phyloP scores from a whole-genome alignment of 64 coral and sea anemone species.

The Orbicella faveolata region DNA sequence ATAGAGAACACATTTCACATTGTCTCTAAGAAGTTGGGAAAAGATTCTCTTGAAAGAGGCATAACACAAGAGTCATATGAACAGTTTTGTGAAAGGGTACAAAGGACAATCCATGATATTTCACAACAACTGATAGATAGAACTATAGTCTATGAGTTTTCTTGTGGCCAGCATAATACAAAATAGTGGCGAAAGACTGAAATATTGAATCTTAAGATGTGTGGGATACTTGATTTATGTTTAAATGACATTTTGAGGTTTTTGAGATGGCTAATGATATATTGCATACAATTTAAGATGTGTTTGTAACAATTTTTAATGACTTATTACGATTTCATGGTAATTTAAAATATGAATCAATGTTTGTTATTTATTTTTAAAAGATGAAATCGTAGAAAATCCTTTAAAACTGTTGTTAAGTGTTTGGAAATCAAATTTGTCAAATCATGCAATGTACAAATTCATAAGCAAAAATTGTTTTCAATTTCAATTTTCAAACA shows the following conservation, averaged over 20 bases:
- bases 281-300: background rate
- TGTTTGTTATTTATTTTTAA: background rate
- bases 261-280: background rate
- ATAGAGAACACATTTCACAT: conserved; percentile 69
- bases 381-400: background rate
- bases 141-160: background rate
- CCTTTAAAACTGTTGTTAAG: too few species aligned
- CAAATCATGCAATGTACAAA: too few species aligned
- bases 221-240: background rate
- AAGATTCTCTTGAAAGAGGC: conserved; percentile 51
- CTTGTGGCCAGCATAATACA: background rate
- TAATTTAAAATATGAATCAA: background rate
- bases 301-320: background rate
- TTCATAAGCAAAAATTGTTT: too few species aligned
- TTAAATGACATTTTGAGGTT: background rate
- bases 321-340: background rate
- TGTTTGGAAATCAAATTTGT: too few species aligned
- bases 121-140: background rate
- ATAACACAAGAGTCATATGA: conserved; percentile 53
- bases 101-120: background rate
- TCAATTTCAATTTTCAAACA: too few species aligned
- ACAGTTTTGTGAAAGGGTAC: conserved; percentile 49
- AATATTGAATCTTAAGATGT: background rate
- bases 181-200: background rate
- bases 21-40: conserved; percentile 28